Percentiles rank a stretch among this genome's conserved stretches.
phyloP scores from a whole-genome alignment of 2,888 invertebrate species.

The Sarcophaga caerulescens region DNA sequence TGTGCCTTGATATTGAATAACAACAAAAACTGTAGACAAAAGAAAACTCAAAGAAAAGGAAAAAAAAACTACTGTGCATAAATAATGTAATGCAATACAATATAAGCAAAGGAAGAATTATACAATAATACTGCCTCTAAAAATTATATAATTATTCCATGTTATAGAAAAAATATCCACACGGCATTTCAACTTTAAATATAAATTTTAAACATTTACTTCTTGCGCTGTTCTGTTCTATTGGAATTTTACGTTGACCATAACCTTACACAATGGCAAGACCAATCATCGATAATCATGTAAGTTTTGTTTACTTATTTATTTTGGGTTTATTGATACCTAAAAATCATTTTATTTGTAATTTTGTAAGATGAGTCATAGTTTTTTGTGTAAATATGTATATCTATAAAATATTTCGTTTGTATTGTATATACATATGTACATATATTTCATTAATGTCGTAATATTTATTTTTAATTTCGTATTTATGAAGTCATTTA shows the following conservation, averaged over 20 bases:
- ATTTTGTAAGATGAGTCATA: conserved; percentile 28
- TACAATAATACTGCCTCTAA: conserved; percentile 21
- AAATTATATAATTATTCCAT: conserved; percentile 61
- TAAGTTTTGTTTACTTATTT: conserved; percentile 46
- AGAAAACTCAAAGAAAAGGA: neutral
- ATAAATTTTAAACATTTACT: conserved; percentile 10
- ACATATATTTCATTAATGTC: conserved; percentile 4
- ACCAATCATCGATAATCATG: conserved; percentile 62
- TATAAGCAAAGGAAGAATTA: neutral
- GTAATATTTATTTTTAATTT: conserved; percentile 57
- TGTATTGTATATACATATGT: conserved; percentile 5
- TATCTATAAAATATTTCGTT: neutral
- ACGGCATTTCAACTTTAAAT: neutral
- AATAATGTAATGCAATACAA: neutral
- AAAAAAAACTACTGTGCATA: conserved; percentile 10
- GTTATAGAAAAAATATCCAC: conserved; percentile 20
- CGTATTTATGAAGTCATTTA: conserved; percentile 41
- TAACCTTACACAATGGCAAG: conserved; percentile 66
- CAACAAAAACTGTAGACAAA: neutral
- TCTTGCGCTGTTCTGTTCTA: conserved; percentile 8
- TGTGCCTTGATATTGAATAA: conserved; percentile 47
- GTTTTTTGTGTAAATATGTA: neutral
- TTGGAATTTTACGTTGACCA: conserved; percentile 40
- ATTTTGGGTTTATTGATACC: neutral
- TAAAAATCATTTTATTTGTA: conserved; percentile 16